phyloP scores from a whole-genome alignment of 1,140 invertebrate species.

The Caenorhabditis tropicalis region DNA sequence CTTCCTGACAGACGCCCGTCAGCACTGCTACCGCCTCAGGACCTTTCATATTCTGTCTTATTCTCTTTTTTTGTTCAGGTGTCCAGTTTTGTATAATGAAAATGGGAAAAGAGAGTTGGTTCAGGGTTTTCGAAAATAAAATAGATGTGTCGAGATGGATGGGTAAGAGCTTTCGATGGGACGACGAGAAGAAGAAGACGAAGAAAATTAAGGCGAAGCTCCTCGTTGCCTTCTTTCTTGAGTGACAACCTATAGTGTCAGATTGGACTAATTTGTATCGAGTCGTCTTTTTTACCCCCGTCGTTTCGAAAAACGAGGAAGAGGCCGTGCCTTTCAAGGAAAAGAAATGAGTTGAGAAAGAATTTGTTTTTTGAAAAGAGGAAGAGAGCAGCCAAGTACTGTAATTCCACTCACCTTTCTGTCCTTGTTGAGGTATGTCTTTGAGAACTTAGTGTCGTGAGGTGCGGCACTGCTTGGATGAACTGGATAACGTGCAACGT shows the following conservation, averaged over 20 bases:
- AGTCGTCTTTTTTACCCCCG: slow-evolving; percentile 1
- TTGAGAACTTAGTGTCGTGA: slow-evolving; percentile 67
- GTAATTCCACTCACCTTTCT: slow-evolving; percentile 64
- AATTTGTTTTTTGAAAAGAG: background rate
- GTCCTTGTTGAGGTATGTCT: slow-evolving; percentile 68
- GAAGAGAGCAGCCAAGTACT: background rate
- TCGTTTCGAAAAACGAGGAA: background rate
- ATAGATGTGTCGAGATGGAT: slow-evolving; percentile 24
- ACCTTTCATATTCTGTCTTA: background rate
- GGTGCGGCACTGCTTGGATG: slow-evolving; percentile 63
- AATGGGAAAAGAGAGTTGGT: background rate
- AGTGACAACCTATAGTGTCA: slow-evolving; percentile 44
- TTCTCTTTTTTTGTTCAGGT: background rate
- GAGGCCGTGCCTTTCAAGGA: background rate
- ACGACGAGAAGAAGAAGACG: slow-evolving; percentile 13
- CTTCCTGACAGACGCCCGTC: slow-evolving; percentile 17
- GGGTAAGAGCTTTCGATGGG: slow-evolving; percentile 15
- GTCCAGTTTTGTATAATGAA: background rate
- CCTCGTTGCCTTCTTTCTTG: slow-evolving; percentile 13
- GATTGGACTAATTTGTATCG: slow-evolving; percentile 45
- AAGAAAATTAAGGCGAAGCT: background rate
- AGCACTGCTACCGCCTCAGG: background rate
- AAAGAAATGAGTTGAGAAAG: background rate
- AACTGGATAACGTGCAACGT: slow-evolving; percentile 64
- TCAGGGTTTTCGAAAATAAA: background rate